Evolutionary conservation across 1,140 invertebrate species (phyloP).

Genomic region (Aleiodes sp.): DNA sequence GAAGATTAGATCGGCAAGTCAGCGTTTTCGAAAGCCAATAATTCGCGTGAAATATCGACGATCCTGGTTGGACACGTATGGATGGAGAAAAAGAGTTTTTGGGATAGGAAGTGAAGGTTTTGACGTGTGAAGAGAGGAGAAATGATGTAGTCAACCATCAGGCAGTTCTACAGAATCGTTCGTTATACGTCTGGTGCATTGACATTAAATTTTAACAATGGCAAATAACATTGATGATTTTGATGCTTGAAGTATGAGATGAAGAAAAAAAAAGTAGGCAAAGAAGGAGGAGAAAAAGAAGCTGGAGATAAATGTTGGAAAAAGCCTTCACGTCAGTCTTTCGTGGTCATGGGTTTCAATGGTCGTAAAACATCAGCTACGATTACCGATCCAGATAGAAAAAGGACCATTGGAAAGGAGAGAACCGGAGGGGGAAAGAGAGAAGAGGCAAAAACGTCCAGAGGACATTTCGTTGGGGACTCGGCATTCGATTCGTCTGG

Average conservation of each 20-base stretch:
- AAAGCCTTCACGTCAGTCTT: slow-evolving; percentile 5
- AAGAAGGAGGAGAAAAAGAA: neutral
- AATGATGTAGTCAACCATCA: slow-evolving; percentile 20
- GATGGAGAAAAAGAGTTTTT: neutral
- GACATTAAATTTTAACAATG: slow-evolving; percentile 5
- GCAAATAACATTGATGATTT: neutral
- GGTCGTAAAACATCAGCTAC: slow-evolving; percentile 14
- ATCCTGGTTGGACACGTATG: slow-evolving; percentile 8
- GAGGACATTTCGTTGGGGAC: neutral
- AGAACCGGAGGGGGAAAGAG: neutral
- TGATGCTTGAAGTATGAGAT: neutral
- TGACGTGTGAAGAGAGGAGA: neutral
- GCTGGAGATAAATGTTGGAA: no score
- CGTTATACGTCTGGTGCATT: slow-evolving; percentile 3
- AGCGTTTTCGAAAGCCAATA: slow-evolving; percentile 40
- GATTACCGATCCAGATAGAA: neutral
- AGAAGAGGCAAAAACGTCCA: no score
- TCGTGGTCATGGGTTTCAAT: slow-evolving; percentile 3
- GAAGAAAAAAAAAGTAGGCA: neutral
- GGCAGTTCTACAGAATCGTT: neutral
- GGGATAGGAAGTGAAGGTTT: neutral
- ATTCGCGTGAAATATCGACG: slow-evolving; percentile 40
- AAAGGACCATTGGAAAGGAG: neutral
- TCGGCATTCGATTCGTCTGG: slow-evolving; percentile 3
- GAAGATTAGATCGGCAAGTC: slow-evolving; percentile 40